Conservation (phyloP, 2,113 vertebrate genomes). For the Thunnus maccoyii region DNA sequence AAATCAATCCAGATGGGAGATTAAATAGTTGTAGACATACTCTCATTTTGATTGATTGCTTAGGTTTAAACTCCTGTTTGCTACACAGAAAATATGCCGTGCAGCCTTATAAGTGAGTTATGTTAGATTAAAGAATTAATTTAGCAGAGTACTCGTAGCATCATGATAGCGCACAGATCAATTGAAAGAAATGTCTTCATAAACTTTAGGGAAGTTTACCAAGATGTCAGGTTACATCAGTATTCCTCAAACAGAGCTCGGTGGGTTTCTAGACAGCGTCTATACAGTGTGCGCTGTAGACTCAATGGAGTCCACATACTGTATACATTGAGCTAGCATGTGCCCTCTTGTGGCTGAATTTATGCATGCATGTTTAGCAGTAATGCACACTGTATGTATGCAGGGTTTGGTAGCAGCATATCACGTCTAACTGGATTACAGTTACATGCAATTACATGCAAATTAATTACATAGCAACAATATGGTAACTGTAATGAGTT, state of each 20-base stretch:
- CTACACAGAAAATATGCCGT: not conserved
- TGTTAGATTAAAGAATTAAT: too few species aligned
- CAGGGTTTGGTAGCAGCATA: not conserved
- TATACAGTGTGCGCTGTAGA: not conserved
- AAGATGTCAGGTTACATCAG: not conserved
- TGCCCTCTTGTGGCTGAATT: slow-evolving; percentile 68
- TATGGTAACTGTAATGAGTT: not conserved
- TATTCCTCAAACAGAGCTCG: not conserved
- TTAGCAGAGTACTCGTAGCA: too few species aligned
- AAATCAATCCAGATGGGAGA: not conserved
- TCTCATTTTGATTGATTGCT: not conserved
- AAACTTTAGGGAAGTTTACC: not conserved
- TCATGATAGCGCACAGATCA: too few species aligned
- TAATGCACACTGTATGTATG: not conserved
- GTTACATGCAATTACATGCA: slow-evolving; percentile 11
- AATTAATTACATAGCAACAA: not conserved
- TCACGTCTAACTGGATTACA: slow-evolving; percentile 13
- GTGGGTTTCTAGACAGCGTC: not conserved
- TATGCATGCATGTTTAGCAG: not conserved
- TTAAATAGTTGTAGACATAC: not conserved
- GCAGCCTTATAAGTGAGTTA: not conserved
- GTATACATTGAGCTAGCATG: not conserved
- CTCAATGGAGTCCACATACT: not conserved
- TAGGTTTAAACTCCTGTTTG: not conserved
- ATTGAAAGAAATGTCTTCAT: not conserved